These are phyloP conservation scores for Montifringilla adamsi DNA, from an alignment of 2,113 vertebrate species.

Conservation along the genomic window DNA sequence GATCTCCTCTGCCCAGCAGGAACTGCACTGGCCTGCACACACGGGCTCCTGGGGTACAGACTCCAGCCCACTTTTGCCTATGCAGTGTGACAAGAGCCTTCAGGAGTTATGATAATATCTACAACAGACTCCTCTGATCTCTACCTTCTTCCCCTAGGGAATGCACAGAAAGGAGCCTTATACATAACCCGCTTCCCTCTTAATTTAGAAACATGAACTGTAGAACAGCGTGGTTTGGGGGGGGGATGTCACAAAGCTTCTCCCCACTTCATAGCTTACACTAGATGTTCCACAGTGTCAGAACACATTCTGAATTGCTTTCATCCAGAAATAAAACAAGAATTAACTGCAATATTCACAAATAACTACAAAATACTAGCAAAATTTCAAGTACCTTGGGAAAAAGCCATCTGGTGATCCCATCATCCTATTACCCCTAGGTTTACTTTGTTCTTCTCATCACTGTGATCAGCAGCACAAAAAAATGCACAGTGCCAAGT, in stretches of 20 bases:
- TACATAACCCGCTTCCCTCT: neutral
- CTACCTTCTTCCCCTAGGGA: neutral
- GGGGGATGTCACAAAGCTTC: neutral
- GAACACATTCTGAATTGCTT: neutral
- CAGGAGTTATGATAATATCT: neutral
- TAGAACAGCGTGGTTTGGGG: neutral
- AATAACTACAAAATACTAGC: neutral
- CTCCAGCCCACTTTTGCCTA: neutral
- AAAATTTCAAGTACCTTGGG: neutral
- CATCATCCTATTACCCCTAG: neutral
- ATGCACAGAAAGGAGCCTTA: neutral
- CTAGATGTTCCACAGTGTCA: neutral
- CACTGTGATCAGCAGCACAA: neutral
- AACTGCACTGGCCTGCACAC: neutral
- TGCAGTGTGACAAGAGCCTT: neutral
- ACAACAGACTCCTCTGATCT: neutral
- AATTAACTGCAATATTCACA: neutral
- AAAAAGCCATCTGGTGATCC: neutral
- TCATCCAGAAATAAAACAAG: neutral
- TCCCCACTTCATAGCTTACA: neutral
- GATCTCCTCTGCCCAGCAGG: neutral
- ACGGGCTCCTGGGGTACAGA: rapidly evolving
- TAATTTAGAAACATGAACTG: neutral
- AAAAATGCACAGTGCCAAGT: neutral
- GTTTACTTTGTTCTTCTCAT: neutral